A percentile compares a stretch with the other conserved stretches of the same genome.
Evolutionary conservation across 2,888 invertebrate species (phyloP).

Genomic region (Limenitis camilla): DNA sequence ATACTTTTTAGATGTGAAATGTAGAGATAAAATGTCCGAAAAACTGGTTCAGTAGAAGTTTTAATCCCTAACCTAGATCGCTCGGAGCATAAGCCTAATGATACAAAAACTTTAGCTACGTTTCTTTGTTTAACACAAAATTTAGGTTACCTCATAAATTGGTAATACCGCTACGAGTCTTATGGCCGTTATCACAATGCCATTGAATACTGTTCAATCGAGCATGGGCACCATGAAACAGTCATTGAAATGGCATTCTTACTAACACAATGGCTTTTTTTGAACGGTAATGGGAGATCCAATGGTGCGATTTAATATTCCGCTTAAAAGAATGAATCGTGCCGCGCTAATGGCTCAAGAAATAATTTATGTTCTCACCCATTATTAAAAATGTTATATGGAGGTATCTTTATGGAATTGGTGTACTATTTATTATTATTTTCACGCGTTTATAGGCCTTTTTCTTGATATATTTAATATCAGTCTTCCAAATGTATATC

Average conservation of each 20-base stretch:
- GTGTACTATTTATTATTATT: too few species aligned
- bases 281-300: conserved; percentile 21
- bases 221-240: conserved; percentile 32
- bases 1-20: too few species aligned
- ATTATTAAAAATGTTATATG: conserved; percentile 17
- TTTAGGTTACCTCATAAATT: conserved; percentile 4
- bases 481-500: too few species aligned
- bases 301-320: conserved; percentile 27
- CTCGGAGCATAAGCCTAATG: too few species aligned
- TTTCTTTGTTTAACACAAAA: not conserved
- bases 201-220: conserved; percentile 31
- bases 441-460: too few species aligned
- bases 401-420: not conserved
- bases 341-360: conserved; percentile 23
- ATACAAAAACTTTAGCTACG: too few species aligned
- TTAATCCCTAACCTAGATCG: too few species aligned
- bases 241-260: conserved; percentile 38
- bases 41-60: too few species aligned
- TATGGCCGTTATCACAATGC: conserved; percentile 13
- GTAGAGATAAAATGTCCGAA: too few species aligned
- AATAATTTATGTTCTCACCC: conserved; percentile 25
- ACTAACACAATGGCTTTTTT: conserved; percentile 24
- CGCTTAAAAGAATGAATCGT: conserved; percentile 28
- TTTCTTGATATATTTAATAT: too few species aligned
- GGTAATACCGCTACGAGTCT: conserved; percentile 11